Base-by-base conservation (phyloP, 2,797 vertebrate genomes). In the Thunnus albacares region DNA sequence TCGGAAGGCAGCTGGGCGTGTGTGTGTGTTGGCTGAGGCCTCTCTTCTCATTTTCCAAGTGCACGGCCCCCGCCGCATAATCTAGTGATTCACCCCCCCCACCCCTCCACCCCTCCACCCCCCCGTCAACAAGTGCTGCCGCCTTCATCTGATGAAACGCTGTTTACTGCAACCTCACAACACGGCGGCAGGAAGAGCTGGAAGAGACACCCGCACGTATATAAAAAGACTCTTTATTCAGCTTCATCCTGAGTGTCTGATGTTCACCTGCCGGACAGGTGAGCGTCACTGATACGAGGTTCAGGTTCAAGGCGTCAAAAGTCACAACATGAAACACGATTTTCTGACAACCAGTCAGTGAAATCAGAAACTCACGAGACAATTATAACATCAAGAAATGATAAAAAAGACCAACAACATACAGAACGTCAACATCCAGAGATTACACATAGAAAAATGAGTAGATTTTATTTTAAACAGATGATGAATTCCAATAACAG, bases 41-140 rank as follows among this genome's bases (percentile, higher is more conserved):
- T 93, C 92, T 93, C 96, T 73, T 95, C 95, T 97, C 95, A 96
- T 97, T 95, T 88, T 96, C 90, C 55, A 47, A 95, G 91, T 91
- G 94, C 93, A 87, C 90, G 93, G 93, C 94, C 68, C 69, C 61
- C 35, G 63, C 81, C 68, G 85, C 84, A 93, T 94, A 95, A 96
- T 92, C 94, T 88, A 93, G 93, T 92, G 93, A 97, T 97, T 95
- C 93, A 95, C 45, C 75, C 67, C 58, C 79, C 35, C 10, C 58
- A 61, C 91, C 90, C 80, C 6, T 83, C 13, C 13, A 3, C 1
- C 15, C 14, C 45, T 12, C 5, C 45, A 15, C 45, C 91, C 90
- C 81, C 6, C 84, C 87, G 83, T 93, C 96, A 96, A 97, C 97
- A 97, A 95, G 95, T 96, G 90, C 88, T 79, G 81, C 79, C 76